Base-by-base conservation (phyloP, 1,140 invertebrate species). In the Ceratina calcarata region DNA sequence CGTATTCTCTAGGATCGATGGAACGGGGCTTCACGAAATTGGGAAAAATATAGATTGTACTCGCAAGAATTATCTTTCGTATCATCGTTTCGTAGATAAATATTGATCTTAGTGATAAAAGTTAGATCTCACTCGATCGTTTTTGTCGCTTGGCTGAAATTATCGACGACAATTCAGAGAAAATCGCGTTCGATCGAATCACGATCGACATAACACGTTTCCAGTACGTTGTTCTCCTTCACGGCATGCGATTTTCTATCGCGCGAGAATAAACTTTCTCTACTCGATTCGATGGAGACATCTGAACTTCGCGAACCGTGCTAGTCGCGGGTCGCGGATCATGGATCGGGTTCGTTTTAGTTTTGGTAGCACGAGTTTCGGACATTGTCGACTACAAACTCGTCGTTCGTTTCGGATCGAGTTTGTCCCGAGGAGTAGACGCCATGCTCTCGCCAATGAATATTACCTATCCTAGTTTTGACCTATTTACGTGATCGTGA, bases 321-420 rank as follows among this genome's bases (percentile, higher is more conserved):
- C 27, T 1, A 32, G 27, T 32, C 27, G 27, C 27, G 27, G 27
- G 27, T 20, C 12, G 18, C 8, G 58, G 24, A 53, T 18, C 15
- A 6, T 10, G 45, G 71, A 73, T 64, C 60, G 24, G 55, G 45
- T 64, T 73, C 60, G 64, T 64, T 73, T 64, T 13, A 45, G 45
- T 7, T 13, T 7, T 32, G n/a, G 57, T 45, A 32, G 22, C 71
- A 22, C 7, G 24, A 73, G 37, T 73, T 62, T 20, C 57, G 58
- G 24, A 7, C 16, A 51, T 15, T 45, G 45, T 64, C 62, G 60
- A 64, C 51, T 73, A n/a, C 22, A 20, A 73, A 51, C 60, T 64
- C 60, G 16, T 8, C 71, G 12, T 16, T 53, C 16, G 1, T 64
- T 18, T 53, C 53, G 45, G 16, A 6, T 32, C 66, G 55, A 69